Conservation (phyloP, 2,888 invertebrate species). For the Branchinecta sandiegonensis region DNA sequence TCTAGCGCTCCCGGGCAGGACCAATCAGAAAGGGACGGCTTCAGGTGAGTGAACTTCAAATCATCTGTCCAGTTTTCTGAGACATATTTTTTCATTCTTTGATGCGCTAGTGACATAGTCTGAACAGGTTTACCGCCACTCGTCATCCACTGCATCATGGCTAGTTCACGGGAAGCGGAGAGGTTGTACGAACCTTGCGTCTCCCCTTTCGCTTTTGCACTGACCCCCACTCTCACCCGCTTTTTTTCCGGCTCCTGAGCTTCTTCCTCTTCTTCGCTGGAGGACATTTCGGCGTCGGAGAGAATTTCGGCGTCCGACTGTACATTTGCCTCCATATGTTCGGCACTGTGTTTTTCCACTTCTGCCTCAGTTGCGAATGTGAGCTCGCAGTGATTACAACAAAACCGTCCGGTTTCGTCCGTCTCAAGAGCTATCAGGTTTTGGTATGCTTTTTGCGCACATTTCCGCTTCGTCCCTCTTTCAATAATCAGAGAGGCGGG, state of each 20-base stretch:
- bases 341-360: background rate
- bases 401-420: background rate
- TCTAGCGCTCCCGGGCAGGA: background rate
- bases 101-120: background rate
- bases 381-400: background rate
- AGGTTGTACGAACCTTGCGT: background rate
- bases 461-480: background rate
- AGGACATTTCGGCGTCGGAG: background rate
- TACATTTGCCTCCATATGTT: background rate
- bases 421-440: background rate
- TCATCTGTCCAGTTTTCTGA: background rate
- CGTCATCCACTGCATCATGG: background rate
- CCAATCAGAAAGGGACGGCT: background rate
- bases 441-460: background rate
- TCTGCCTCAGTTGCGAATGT: background rate
- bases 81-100: background rate
- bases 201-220: background rate
- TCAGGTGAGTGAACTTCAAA: background rate
- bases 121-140: background rate
- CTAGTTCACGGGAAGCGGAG: background rate
- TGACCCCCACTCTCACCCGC: background rate
- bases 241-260: background rate
- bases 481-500: background rate
- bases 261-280: background rate
- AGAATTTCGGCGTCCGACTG: background rate